Percentiles rank a stretch among this genome's conserved stretches.
phyloP scores from a whole-genome alignment of 2,888 invertebrate species.

The Gymnoscelis rufifasciata region DNA sequence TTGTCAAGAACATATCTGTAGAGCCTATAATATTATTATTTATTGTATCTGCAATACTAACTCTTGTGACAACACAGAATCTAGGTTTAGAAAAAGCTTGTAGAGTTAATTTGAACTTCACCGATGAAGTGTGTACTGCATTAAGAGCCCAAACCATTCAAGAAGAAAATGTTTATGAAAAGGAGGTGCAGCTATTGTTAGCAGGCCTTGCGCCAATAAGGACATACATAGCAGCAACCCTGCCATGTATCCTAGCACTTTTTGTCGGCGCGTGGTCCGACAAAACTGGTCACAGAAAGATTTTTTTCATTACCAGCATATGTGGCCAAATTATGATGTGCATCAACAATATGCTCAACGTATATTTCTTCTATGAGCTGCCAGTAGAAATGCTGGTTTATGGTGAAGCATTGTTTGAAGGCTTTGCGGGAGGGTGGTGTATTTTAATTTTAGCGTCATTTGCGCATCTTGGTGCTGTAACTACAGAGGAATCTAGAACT shows the following conservation, averaged over 20 bases:
- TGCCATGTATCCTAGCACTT: slow-evolving; percentile 87
- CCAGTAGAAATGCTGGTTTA: slow-evolving; percentile 86
- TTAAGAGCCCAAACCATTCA: slow-evolving; percentile 82
- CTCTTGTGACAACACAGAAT: slow-evolving; percentile 86
- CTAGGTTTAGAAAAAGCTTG: slow-evolving; percentile 90
- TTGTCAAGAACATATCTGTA: slow-evolving; percentile 48
- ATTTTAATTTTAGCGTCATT: slow-evolving; percentile 89
- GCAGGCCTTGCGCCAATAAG: slow-evolving; percentile 88
- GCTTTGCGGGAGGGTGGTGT: slow-evolving; percentile 88
- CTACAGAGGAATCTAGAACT: slow-evolving; percentile 86
- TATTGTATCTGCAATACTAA: slow-evolving; percentile 55
- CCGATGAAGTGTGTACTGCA: slow-evolving; percentile 84
- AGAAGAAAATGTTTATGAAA: slow-evolving; percentile 69
- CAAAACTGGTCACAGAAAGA: slow-evolving; percentile 81
- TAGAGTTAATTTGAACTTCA: slow-evolving; percentile 86
- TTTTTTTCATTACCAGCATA: slow-evolving; percentile 86
- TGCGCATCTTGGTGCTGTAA: slow-evolving; percentile 90
- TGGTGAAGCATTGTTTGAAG: slow-evolving; percentile 86
- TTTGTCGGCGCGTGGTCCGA: slow-evolving; percentile 89
- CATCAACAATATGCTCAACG: slow-evolving; percentile 85
- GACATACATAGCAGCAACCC: slow-evolving; percentile 86
- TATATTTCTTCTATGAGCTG: slow-evolving; percentile 84
- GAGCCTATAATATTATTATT: slow-evolving; percentile 57
- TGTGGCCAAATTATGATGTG: slow-evolving; percentile 84
- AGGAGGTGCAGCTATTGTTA: slow-evolving; percentile 82